A percentile compares a stretch with the other conserved stretches of the same genome.
phyloP scores from a whole-genome alignment of 2,113 vertebrate species.

The Petroica traversi region DNA sequence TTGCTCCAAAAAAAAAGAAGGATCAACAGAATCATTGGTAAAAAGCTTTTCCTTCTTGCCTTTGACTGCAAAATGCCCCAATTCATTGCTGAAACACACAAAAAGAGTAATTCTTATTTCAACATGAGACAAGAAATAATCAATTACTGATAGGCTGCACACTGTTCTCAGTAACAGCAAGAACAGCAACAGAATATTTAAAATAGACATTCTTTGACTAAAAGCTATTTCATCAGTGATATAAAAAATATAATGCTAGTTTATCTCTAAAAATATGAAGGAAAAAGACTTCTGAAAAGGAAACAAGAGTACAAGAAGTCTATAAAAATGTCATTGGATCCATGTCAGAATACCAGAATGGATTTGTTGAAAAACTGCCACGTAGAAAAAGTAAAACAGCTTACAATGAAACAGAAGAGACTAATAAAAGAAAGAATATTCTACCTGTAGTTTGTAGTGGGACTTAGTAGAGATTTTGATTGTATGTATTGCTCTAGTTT shows the following conservation, averaged over 20 bases:
- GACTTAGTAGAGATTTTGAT: background rate
- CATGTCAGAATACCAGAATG: rapidly evolving
- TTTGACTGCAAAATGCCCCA: background rate
- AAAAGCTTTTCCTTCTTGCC: background rate
- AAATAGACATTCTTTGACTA: background rate
- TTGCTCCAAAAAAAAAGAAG: background rate
- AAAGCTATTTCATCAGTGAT: background rate
- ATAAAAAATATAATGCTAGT: background rate
- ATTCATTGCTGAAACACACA: background rate
- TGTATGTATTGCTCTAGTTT: background rate
- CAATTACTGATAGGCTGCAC: background rate
- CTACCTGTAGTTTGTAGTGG: background rate
- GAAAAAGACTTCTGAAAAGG: background rate
- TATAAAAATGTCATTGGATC: background rate
- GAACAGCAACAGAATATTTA: background rate
- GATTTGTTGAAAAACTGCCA: background rate
- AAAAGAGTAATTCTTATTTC: background rate
- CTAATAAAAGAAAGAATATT: background rate
- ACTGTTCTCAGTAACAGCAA: background rate
- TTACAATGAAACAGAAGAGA: background rate
- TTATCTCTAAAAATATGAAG: rapidly evolving
- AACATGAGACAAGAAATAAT: background rate
- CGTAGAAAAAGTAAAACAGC: background rate
- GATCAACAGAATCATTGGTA: background rate
- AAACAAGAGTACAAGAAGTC: background rate